Conservation (phyloP, 2,888 invertebrate species). For the Trypoxylon attenuatum region DNA sequence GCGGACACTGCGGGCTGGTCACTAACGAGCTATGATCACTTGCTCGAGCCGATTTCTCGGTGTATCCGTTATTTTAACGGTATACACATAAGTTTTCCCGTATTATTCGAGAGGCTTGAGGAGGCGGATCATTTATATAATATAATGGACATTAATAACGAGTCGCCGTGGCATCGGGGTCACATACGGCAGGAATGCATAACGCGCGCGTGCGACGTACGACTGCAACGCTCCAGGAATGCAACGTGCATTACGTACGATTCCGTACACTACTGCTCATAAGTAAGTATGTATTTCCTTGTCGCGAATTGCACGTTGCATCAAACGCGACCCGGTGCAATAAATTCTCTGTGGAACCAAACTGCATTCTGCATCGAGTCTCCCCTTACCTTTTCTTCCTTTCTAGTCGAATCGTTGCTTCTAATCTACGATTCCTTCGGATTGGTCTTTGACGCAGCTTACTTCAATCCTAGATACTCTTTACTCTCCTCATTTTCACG, state of each 20-base stretch:
- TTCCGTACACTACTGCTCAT: conserved; percentile 9
- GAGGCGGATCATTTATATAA: conserved; percentile 42
- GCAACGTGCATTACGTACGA: conserved; percentile 43
- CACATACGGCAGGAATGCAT: conserved; percentile 44
- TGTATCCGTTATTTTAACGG: not conserved
- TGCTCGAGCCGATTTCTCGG: too few species aligned
- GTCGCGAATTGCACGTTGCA: conserved; percentile 29
- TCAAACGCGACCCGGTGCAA: conserved; percentile 43
- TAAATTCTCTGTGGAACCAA: too few species aligned
- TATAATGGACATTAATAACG: conserved; percentile 44
- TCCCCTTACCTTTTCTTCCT: too few species aligned
- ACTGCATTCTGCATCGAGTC: too few species aligned
- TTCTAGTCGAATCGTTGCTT: too few species aligned
- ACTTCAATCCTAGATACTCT: too few species aligned
- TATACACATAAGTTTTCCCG: not conserved
- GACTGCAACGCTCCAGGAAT: conserved; percentile 33
- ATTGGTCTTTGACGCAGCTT: too few species aligned
- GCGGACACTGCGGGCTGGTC: too few species aligned
- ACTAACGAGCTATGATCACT: too few species aligned
- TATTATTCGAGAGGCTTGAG: not conserved
- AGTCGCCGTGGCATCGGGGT: conserved; percentile 30
- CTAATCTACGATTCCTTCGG: too few species aligned
- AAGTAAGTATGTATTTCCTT: not conserved
- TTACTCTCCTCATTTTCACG: too few species aligned
- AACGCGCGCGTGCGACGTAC: conserved; percentile 25